These are phyloP conservation scores for Gisinianus flammeolus DNA, from an alignment of 2,888 invertebrate genomes.

Conservation along the genomic window DNA sequence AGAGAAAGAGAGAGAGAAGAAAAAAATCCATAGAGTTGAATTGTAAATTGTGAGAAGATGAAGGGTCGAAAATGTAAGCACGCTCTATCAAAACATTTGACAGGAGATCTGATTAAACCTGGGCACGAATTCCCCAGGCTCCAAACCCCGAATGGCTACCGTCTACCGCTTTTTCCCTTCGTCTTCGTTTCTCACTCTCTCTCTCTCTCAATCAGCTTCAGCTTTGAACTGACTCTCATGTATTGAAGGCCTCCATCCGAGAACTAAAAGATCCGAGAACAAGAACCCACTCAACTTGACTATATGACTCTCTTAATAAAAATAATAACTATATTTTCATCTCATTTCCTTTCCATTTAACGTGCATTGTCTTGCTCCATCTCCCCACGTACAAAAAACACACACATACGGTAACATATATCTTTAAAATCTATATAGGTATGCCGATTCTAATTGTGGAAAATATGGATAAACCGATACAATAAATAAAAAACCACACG, in stretches of 20 bases:
- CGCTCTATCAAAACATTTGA: conserved; percentile 52
- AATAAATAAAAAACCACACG: background rate
- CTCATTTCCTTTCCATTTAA: background rate
- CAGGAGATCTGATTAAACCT: conserved; percentile 54
- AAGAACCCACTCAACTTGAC: background rate
- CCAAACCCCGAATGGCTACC: background rate
- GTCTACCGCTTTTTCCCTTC: background rate
- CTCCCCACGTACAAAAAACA: no score
- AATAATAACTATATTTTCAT: background rate
- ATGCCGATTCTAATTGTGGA: background rate
- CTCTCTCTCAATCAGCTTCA: background rate
- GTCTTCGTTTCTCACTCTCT: background rate
- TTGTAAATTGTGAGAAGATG: background rate
- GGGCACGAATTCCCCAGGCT: conserved; percentile 44
- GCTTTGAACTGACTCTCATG: background rate
- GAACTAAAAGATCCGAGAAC: background rate
- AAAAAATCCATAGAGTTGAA: background rate
- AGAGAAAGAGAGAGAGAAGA: background rate
- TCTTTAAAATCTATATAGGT: background rate
- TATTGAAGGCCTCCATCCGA: background rate
- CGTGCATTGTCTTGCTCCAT: no score
- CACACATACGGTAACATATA: background rate
- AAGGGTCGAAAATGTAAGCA: conserved; percentile 33
- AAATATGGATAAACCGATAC: background rate
- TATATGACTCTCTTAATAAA: background rate